Evolutionary conservation across 2,113 vertebrate species (phyloP).

Genomic region (Ginglymostoma cirratum): DNA sequence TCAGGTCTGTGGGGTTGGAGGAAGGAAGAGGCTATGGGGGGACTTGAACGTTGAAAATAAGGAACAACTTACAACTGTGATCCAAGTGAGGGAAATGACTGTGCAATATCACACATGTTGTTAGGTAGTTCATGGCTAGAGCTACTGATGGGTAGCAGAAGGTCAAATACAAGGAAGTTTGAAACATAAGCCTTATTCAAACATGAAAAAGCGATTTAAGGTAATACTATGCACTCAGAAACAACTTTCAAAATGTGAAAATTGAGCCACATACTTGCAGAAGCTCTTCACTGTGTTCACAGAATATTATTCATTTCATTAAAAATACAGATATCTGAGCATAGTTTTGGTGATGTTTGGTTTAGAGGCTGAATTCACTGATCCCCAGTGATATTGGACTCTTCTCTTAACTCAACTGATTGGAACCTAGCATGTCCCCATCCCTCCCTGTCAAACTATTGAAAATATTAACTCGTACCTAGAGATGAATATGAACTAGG

Average conservation of each 20-base stretch:
- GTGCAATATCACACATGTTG: neutral
- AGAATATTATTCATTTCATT: neutral
- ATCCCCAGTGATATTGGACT: neutral
- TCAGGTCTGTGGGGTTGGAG: neutral
- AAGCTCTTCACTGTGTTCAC: neutral
- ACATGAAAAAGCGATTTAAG: neutral
- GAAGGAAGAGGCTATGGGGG: neutral
- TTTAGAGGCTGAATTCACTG: neutral
- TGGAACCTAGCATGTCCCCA: neutral
- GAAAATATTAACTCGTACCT: neutral
- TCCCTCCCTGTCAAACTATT: neutral
- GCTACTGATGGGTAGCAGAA: neutral
- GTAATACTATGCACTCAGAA: neutral
- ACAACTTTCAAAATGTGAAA: neutral
- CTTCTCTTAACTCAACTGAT: neutral
- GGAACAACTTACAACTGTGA: neutral
- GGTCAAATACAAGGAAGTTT: neutral
- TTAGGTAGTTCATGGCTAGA: neutral
- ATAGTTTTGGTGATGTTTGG: neutral
- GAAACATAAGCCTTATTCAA: neutral
- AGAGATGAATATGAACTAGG: neutral
- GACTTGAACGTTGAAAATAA: neutral
- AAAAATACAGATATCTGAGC: neutral
- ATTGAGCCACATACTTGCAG: neutral
- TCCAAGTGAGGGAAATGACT: neutral